These are phyloP conservation scores for Drosophila gaucha DNA, from an alignment of 2,888 invertebrate species.

Conservation along the genomic window DNA sequence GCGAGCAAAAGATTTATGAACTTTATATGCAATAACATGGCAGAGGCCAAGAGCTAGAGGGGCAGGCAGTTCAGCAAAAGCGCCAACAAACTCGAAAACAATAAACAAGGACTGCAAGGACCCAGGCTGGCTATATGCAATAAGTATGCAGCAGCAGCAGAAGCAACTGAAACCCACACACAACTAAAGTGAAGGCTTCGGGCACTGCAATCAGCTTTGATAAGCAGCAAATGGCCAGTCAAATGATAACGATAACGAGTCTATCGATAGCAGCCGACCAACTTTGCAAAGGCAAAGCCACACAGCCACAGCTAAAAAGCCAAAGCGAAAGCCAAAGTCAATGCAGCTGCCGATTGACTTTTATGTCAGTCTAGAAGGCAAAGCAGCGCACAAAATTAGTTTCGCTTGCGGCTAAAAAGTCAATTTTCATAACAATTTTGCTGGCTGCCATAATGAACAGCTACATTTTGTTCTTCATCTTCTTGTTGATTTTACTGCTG, in stretches of 20 bases:
- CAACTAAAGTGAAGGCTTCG: constrained; percentile 39
- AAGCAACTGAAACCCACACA: neutral
- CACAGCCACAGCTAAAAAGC: constrained; percentile 5
- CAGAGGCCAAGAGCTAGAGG: constrained; percentile 13
- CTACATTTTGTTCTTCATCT: constrained; percentile 58
- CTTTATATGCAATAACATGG: constrained; percentile 74
- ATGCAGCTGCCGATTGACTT: constrained; percentile 62
- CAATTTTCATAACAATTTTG: constrained; percentile 78
- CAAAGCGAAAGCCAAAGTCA: constrained; percentile 27
- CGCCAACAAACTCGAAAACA: constrained; percentile 45
- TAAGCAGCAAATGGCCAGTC: constrained; percentile 73
- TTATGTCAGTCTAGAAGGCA: constrained; percentile 52
- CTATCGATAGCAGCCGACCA: constrained; percentile 44
- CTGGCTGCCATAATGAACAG: constrained; percentile 70
- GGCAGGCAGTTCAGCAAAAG: constrained; percentile 19
- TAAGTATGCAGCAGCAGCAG: constrained; percentile 35
- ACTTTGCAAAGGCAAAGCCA: neutral
- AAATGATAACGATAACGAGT: constrained; percentile 73
- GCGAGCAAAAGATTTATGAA: constrained; percentile 78
- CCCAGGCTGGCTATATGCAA: constrained; percentile 13
- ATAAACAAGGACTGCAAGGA: constrained; percentile 53
- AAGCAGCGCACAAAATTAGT: constrained; percentile 64
- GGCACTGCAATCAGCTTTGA: constrained; percentile 78
- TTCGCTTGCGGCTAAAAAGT: constrained; percentile 69
- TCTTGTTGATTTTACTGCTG: constrained; percentile 62